Conservation (phyloP, 1,140 invertebrate genomes). For the Drosophila santomea region DNA sequence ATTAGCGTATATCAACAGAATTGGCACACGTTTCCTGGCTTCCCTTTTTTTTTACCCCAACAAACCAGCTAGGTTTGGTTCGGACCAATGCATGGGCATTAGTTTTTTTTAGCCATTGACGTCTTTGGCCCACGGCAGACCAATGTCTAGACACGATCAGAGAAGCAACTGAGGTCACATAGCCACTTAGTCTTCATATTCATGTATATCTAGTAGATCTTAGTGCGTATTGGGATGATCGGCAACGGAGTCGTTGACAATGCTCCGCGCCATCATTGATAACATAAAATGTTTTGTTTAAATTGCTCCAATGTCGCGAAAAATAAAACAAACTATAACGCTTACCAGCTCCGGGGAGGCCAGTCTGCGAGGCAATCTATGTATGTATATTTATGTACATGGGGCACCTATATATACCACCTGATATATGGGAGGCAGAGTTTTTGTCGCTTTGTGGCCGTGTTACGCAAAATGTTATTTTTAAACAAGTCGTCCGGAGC, state of each 20-base stretch:
- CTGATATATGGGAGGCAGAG: conserved; percentile 45
- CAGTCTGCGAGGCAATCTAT: conserved; percentile 55
- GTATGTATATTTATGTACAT: conserved; percentile 39
- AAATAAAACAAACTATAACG: conserved; percentile 17
- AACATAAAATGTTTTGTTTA: conserved; percentile 64
- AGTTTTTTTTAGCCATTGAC: conserved; percentile 62
- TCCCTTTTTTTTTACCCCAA: conserved; percentile 25
- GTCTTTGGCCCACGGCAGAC: conserved; percentile 60
- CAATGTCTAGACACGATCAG: conserved; percentile 67
- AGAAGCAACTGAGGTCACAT: conserved; percentile 70
- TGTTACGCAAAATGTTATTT: conserved; percentile 84
- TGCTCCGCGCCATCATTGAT: conserved; percentile 57
- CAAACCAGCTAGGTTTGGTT: conserved; percentile 2
- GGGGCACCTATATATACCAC: conserved; percentile 22
- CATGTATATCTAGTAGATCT: conserved; percentile 13
- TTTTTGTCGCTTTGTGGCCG: conserved; percentile 49
- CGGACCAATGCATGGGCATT: conserved; percentile 66
- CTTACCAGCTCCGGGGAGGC: conserved; percentile 67
- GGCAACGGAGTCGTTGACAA: conserved; percentile 34
- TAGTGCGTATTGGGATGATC: conserved; percentile 14
- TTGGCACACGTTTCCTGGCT: conserved; percentile 39
- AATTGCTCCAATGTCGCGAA: conserved; percentile 25
- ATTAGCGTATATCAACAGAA: conserved; percentile 10
- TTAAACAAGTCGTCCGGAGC: conserved; percentile 72
- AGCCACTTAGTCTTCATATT: conserved; percentile 39